A percentile compares a stretch with the other conserved stretches of the same genome.
Conservation (phyloP, 1,140 invertebrate genomes). For the Drosophila ficusphila region DNA sequence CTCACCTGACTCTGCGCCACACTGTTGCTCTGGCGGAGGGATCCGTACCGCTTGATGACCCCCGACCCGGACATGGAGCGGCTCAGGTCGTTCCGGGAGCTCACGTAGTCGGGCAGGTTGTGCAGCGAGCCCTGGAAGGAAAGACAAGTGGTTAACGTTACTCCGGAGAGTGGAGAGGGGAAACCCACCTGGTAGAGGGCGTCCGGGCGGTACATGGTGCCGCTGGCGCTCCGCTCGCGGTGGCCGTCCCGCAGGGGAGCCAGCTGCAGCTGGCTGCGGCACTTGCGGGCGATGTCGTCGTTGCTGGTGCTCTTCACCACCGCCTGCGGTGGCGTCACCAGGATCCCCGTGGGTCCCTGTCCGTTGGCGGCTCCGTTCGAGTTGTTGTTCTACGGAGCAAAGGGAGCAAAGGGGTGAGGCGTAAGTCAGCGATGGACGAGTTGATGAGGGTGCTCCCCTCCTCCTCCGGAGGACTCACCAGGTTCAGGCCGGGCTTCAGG, state of each 20-base stretch:
- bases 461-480: constrained; percentile 35
- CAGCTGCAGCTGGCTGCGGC: constrained; percentile 74
- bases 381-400: constrained; percentile 60
- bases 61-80: constrained; percentile 62
- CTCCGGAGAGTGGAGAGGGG: background rate
- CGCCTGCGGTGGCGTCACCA: background rate
- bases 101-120: constrained; percentile 84
- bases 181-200: constrained; percentile 92
- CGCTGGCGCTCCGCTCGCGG: constrained; percentile 85
- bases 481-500: constrained; percentile 53
- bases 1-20: constrained; percentile 61
- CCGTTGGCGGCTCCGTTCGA: constrained; percentile 59
- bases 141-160: constrained; percentile 23
- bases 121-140: constrained; percentile 72
- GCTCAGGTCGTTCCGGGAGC: constrained; percentile 80
- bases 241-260: constrained; percentile 58
- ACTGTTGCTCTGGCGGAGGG: constrained; percentile 62
- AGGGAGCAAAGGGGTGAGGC: too few relatives aligned
- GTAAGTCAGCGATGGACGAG: too few relatives aligned
- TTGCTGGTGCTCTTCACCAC: constrained; percentile 72
- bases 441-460: too few relatives aligned
- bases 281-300: constrained; percentile 62
- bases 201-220: constrained; percentile 93
- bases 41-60: constrained; percentile 77
- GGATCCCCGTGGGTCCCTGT: constrained; percentile 3